phyloP scores from a whole-genome alignment of 2,888 invertebrate genomes.

The Sarcophaga subvicina region DNA sequence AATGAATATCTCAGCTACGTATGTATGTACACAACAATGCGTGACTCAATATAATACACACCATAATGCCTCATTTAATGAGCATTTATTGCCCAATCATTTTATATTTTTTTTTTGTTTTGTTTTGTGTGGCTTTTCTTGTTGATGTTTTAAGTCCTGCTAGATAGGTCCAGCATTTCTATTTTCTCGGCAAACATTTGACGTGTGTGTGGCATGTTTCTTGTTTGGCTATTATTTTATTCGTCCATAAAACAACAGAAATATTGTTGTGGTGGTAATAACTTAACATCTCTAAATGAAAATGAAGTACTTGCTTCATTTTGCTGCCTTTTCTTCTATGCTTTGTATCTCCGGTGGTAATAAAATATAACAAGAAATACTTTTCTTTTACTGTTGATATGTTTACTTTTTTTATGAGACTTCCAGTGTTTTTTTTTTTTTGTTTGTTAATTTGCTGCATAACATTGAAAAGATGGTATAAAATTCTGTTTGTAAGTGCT shows the following conservation, averaged over 20 bases:
- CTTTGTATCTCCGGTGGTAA: constrained; percentile 19
- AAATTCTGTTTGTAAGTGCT: constrained; percentile 16
- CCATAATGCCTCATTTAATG: constrained; percentile 56
- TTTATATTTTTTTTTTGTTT: too few relatives aligned
- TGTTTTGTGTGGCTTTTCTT: constrained; percentile 37
- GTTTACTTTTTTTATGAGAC: constrained; percentile 51
- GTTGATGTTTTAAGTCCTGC: constrained; percentile 46
- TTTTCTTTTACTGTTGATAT: constrained; percentile 38
- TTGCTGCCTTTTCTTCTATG: neutral
- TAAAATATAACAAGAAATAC: constrained; percentile 58
- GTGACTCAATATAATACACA: constrained; percentile 57
- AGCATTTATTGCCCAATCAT: constrained; percentile 54
- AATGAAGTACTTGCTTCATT: neutral
- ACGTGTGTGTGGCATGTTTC: neutral
- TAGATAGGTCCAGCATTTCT: constrained; percentile 32
- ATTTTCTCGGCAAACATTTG: neutral
- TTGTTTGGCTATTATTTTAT: constrained; percentile 50
- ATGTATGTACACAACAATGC: constrained; percentile 23
- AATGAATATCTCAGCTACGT: constrained; percentile 56
- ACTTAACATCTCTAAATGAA: constrained; percentile 45
- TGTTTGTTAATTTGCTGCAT: neutral
- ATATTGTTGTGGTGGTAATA: constrained; percentile 23
- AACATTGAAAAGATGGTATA: neutral
- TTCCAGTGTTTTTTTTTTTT: neutral
- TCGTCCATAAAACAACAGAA: constrained; percentile 52